Evolutionary conservation across 2,797 vertebrate genomes (phyloP).

Genomic region (Cetoscarus ocellatus): DNA sequence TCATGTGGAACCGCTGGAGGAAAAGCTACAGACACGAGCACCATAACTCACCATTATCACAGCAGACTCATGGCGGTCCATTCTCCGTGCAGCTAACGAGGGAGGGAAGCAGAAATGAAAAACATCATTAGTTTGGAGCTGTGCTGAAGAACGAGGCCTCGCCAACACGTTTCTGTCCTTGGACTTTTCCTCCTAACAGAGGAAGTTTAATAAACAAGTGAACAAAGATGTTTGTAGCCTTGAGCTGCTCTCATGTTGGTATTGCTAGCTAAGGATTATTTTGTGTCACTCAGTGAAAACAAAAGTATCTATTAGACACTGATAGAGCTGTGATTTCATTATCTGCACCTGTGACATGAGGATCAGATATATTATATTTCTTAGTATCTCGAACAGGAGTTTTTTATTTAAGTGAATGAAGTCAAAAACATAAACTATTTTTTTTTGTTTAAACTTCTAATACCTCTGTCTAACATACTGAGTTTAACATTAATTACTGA

Average conservation of each 20-base stretch:
- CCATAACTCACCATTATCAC: constrained; percentile 84
- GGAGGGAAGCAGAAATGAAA: constrained; percentile 60
- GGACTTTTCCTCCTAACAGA: constrained; percentile 38
- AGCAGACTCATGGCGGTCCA: constrained; percentile 66
- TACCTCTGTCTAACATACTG: no score
- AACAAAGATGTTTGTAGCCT: constrained; percentile 19
- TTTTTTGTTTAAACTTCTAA: no score
- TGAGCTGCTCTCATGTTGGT: background rate
- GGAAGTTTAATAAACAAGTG: background rate
- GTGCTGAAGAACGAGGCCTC: constrained; percentile 47
- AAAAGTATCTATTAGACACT: background rate
- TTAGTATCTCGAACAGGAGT: no score
- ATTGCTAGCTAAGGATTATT: no score
- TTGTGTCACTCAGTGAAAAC: background rate
- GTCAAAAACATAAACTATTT: no score
- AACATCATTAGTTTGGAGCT: constrained; percentile 67
- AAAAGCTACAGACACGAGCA: constrained; percentile 29
- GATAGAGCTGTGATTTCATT: no score
- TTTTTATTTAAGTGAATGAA: no score
- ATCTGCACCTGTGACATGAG: no score
- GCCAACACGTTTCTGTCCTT: constrained; percentile 36
- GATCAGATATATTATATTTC: no score
- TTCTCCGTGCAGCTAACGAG: constrained; percentile 62
- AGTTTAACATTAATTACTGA: no score
- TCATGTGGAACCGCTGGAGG: constrained; percentile 62